Evolutionary conservation across 2,797 vertebrate species (phyloP), one percentile per base, ranked within the genome.

Genomic region (Sylvia borin): DNA sequence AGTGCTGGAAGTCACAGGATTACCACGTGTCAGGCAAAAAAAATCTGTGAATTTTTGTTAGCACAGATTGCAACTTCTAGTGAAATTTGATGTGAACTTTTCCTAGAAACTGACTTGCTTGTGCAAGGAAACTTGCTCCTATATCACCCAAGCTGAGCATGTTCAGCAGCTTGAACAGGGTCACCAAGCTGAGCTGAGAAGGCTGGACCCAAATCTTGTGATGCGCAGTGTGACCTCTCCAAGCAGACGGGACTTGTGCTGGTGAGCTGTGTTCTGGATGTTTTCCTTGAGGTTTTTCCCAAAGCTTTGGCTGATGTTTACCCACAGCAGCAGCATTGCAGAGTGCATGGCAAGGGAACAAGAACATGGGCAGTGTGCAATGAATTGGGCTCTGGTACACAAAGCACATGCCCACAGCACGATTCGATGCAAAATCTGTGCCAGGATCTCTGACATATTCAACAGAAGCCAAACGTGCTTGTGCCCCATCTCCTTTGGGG

Each of bases 321-420:
- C 34, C 32, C 40, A 36, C 22, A 54, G 64, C 67, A 85, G 53
- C 20, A 70, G 31, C 51, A 26, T 9, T 48, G 55, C 42, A 45
- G 57, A 76, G 43, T 2, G 1, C 9, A 2, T 6, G 40, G 24
- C 40, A 51, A 48, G 36, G 26, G 36, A 78, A 17, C 5, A 36
- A 67, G n/a, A 29, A 38, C 5, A 26, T 1, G 42, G 43, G 38
- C 26, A 77, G 15, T 8, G 2, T 10, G 26, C 3, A 3, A 5
- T 48, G 55, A 32, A 15, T 16, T 14, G 20, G 6, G 20, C 57
- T 84, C 61, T 73, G 34, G 42, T 29, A 31, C 53, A 50, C 0
- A 0, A 48, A 84, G 32, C n/a, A 25, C 10, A 1, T 38, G 45
- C 26, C 58, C n/a, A 27, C 0, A 2, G 42, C 2, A 3, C 2